These are phyloP conservation scores for Passerina amoena DNA, from an alignment of 2,113 vertebrate species.

Conservation along the genomic window DNA sequence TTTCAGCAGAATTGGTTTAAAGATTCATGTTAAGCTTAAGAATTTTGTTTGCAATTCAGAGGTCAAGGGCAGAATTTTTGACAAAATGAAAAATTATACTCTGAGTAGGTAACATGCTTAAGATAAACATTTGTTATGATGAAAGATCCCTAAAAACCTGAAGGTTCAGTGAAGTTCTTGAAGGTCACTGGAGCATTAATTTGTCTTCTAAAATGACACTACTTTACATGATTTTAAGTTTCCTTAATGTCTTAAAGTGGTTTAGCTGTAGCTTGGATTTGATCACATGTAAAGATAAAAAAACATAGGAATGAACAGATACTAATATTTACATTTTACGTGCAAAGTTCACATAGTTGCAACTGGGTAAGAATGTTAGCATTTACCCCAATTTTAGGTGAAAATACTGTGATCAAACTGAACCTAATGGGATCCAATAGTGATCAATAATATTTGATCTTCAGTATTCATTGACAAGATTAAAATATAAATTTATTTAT, in stretches of 20 bases:
- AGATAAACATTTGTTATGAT: background rate
- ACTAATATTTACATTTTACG: background rate
- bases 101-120: background rate
- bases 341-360: background rate
- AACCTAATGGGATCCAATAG: background rate
- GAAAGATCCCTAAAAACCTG: constrained; percentile 12
- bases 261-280: background rate
- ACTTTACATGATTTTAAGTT: constrained; percentile 1
- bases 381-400: background rate
- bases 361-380: background rate
- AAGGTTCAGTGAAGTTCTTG: background rate
- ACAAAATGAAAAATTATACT: background rate
- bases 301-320: background rate
- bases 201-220: background rate
- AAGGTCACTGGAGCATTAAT: constrained; percentile 6
- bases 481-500: background rate
- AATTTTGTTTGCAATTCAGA: background rate
- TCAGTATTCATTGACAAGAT: background rate
- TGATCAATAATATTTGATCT: background rate
- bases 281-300: constrained; percentile 26
- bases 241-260: constrained; percentile 6
- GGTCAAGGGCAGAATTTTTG: background rate
- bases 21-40: background rate
- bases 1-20: background rate
- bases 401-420: background rate